Evolutionary conservation across 1,140 invertebrate species (phyloP).

Genomic region (Bombyx mandarina): DNA sequence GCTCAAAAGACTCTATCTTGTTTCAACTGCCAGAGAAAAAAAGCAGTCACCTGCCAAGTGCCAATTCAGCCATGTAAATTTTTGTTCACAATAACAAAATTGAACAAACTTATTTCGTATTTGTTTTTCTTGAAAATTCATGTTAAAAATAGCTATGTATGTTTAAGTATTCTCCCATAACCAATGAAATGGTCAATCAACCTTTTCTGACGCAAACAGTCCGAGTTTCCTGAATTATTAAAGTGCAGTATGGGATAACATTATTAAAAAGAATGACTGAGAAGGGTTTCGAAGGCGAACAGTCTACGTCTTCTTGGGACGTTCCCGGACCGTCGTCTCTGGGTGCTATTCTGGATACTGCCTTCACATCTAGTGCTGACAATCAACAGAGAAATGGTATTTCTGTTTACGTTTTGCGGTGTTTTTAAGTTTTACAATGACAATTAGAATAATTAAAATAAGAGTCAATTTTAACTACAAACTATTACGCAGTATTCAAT

Average conservation of each 20-base stretch:
- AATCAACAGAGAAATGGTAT: conserved; percentile 50
- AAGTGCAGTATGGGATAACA: conserved; percentile 22
- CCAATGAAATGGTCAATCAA: no score
- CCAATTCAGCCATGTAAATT: conserved; percentile 5
- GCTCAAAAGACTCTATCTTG: no score
- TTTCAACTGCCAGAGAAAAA: no score
- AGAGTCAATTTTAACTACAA: no score
- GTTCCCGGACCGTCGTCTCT: conserved; percentile 59
- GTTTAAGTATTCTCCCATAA: no score
- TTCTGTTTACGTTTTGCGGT: conserved; percentile 3
- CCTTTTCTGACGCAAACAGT: no score
- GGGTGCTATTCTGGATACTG: conserved; percentile 61
- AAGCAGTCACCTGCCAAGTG: no score
- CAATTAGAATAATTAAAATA: no score
- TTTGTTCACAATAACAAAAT: conserved; percentile 6
- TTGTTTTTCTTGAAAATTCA: background rate
- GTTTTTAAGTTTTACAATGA: no score
- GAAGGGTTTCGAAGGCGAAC: conserved; percentile 53
- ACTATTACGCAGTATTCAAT: no score
- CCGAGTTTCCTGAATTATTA: no score
- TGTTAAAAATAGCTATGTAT: no score
- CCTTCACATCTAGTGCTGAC: conserved; percentile 57
- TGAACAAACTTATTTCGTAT: conserved; percentile 2
- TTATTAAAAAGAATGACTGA: conserved; percentile 42
- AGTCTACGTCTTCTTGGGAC: conserved; percentile 52